Evolutionary conservation across 2,888 invertebrate genomes (phyloP), one percentile per base, ranked within the genome.

Genomic region (Tryphoninae sp.): DNA sequence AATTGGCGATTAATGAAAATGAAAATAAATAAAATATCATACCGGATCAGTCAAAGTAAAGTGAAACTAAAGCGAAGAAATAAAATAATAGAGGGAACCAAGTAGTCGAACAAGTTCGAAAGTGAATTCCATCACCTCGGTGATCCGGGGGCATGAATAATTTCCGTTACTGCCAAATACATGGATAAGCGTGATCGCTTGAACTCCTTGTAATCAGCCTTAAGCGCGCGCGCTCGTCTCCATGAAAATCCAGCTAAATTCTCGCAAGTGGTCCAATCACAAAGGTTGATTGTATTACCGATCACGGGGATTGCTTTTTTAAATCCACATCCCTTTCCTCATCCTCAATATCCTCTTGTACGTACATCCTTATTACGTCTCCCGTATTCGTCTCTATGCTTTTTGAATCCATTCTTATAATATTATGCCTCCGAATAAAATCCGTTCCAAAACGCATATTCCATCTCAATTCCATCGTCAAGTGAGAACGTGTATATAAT

Each of bases 401-500:
- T 78, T 76, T 77, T 78, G 78, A 76, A 81, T 84, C 88, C 88
- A 33, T 89, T 85, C 86, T 87, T 87, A 86, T 78, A 87, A 89
- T 89, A 86, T 87, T 89, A 87, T 85, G 87, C 88, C 85, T 87
- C 88, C 88, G 86, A 88, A 87, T 84, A 85, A 86, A 85, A 86
- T 88, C 88, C 87, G 86, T 89, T 55, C 89, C 83, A 79, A 82
- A 84, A 84, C 81, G 85, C 84, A 81, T 61, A 33, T 69, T 82
- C 82, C 84, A 65, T 88, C 86, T 88, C 86, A 88, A 76, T 86
- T 84, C 87, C 88, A 88, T 86, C 86, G 87, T 84, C 88, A 88
- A 89, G 87, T 79, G 82, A 89, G 88, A 90, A 90, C 87, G 90
- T 88, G 88, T 88, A 90, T 89, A 89, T 88, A 89, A 90, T 92